Evolutionary conservation across 2,113 vertebrate genomes (phyloP).

Genomic region (Tachycineta bicolor): DNA sequence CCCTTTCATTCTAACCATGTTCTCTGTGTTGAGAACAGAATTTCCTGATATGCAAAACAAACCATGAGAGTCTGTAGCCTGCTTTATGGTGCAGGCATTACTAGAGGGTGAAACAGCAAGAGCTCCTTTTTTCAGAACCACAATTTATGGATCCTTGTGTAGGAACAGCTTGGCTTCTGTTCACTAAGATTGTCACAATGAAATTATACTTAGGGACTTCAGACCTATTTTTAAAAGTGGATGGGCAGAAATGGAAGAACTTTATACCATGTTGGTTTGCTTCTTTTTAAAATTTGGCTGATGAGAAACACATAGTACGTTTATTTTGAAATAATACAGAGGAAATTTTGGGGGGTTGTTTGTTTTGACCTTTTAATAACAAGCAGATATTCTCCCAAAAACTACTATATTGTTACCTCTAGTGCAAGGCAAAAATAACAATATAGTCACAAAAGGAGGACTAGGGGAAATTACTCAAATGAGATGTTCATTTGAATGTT

Average conservation of each 20-base stretch:
- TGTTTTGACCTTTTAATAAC: not conserved
- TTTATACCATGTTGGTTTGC: not conserved
- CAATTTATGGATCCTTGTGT: not conserved
- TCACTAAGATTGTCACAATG: not conserved
- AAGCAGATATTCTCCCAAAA: not conserved
- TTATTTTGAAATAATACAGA: not conserved
- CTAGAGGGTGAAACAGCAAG: not conserved
- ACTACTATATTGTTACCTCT: not conserved
- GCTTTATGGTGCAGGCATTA: not conserved
- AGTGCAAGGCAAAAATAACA: not conserved
- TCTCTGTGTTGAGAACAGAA: not conserved
- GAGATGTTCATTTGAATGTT: not conserved
- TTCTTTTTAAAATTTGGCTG: not conserved
- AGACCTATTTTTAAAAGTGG: not conserved
- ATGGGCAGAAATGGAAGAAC: not conserved
- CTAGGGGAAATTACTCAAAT: not conserved
- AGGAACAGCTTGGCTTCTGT: not conserved
- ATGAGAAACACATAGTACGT: not conserved
- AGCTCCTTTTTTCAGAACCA: not conserved
- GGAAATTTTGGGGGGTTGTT: not conserved
- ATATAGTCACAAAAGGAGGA: not conserved
- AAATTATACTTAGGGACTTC: not conserved
- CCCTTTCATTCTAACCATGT: not conserved
- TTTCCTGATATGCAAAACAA: not conserved
- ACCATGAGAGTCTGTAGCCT: not conserved